A percentile compares a stretch with the other conserved stretches of the same genome.
These are phyloP conservation scores for Fragum fragum DNA, from an alignment of 2,888 invertebrate species.

Conservation along the genomic window DNA sequence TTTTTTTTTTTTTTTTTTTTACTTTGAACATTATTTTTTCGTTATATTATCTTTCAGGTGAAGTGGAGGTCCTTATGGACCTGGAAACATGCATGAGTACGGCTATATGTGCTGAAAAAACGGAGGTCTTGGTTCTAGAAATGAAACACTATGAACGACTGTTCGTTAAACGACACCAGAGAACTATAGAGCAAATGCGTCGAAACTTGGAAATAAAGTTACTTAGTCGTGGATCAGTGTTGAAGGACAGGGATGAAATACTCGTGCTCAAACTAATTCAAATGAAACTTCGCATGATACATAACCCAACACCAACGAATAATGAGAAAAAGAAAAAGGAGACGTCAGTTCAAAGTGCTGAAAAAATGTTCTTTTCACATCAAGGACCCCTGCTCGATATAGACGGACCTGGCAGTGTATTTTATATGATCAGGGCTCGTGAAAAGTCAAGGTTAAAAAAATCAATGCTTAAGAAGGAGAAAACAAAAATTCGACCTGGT, in stretches of 20 bases:
- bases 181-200: slow-evolving; percentile 84
- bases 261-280: slow-evolving; percentile 77
- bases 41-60: slow-evolving; percentile 66
- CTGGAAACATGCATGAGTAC: slow-evolving; percentile 84
- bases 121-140: slow-evolving; percentile 85
- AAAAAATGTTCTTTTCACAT: slow-evolving; percentile 79
- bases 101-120: slow-evolving; percentile 82
- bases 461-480: slow-evolving; percentile 57
- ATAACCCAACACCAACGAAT: slow-evolving; percentile 63
- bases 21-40: too few relatives aligned
- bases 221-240: slow-evolving; percentile 72
- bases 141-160: slow-evolving; percentile 86
- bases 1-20: too few relatives aligned
- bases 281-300: slow-evolving; percentile 64
- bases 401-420: slow-evolving; percentile 85
- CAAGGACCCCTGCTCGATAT: slow-evolving; percentile 83
- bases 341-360: slow-evolving; percentile 75
- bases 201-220: slow-evolving; percentile 80
- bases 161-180: slow-evolving; percentile 82
- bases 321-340: slow-evolving; percentile 67
- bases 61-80: slow-evolving; percentile 82
- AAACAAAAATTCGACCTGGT: slow-evolving; percentile 33
- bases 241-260: slow-evolving; percentile 75
- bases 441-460: slow-evolving; percentile 69
- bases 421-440: slow-evolving; percentile 80